Evolutionary conservation across 2,888 invertebrate species (phyloP).

Genomic region (Melinopterus prodromus): DNA sequence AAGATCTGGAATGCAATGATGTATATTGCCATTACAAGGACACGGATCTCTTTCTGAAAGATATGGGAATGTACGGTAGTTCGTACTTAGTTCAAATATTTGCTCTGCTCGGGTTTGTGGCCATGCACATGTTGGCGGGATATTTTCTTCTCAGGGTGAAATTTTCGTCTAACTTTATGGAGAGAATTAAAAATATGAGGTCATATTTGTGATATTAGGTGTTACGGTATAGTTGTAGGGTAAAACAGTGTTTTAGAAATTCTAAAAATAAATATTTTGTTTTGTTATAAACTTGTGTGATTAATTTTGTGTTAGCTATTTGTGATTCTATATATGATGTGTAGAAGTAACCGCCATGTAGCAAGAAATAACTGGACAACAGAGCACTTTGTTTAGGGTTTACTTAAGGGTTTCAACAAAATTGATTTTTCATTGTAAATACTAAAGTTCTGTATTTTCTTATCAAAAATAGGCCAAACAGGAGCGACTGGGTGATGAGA

Average conservation of each 20-base stretch:
- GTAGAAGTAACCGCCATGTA: too few species aligned
- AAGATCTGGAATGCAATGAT: conserved; percentile 29
- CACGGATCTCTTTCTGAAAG: conserved; percentile 34
- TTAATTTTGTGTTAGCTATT: too few species aligned
- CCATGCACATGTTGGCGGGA: conserved; percentile 32
- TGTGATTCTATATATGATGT: too few species aligned
- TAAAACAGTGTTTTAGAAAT: neutral
- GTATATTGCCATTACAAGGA: conserved; percentile 39
- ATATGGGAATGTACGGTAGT: conserved; percentile 37
- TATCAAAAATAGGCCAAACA: too few species aligned
- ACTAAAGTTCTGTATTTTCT: too few species aligned
- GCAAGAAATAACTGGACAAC: too few species aligned
- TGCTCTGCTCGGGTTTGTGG: conserved; percentile 28
- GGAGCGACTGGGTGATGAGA: too few species aligned
- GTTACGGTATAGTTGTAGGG: neutral
- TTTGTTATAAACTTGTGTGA: too few species aligned
- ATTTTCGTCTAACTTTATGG: conserved; percentile 35
- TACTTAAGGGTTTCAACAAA: too few species aligned
- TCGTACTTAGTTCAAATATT: conserved; percentile 34
- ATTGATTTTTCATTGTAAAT: too few species aligned
- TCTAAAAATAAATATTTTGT: neutral
- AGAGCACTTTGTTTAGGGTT: too few species aligned
- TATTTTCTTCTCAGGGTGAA: conserved; percentile 36
- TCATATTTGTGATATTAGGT: conserved; percentile 19
- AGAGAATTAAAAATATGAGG: conserved; percentile 25